Evolutionary conservation across 2,797 vertebrate species (phyloP), one percentile per base, ranked within the genome.

Genomic region (Columba guinea): DNA sequence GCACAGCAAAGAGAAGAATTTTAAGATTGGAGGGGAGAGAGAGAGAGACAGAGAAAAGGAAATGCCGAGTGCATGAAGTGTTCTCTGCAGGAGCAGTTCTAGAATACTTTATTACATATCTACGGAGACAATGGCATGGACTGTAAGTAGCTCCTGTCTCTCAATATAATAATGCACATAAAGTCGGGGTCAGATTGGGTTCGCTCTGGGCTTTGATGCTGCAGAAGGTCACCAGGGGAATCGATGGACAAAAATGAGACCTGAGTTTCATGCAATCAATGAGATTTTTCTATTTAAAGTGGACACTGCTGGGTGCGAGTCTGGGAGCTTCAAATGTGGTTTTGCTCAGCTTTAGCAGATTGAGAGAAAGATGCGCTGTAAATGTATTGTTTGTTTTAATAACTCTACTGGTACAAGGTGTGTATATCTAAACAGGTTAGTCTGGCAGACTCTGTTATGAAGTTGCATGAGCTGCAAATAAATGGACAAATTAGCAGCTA

Each of bases 161-260:
- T 97, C 96, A 96, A 97, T 98, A 98, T 98, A 98, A 98, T 98
- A 98, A 98, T 98, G 97, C 98, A 98, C 98, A 98, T 99, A 98
- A 98, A 98, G 98, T 98, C 97, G 98, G 98, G 98, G 98, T 99
- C 98, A 99, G 98, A 98, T 98, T 98, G 98, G 98, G 98, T 98
- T 98, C 97, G 97, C 97, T 98, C 97, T 98, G 98, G 98, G 98
- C 98, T 99, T 99, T 99, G 99, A 99, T 98, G 98, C 98, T 98
- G 96, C 95, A 97, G 98, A 99, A 99, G 99, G 99, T 99, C 99
- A 99, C 98, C 94, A 94, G 96, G 97, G 98, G 98, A 98, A 99
- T 99, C 98, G 98, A 99, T 99, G 97, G 97, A 96, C 98, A 97
- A 98, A 98, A 98, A 98, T 98, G 98, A 98, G 98, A 97, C 97